phyloP scores from a whole-genome alignment of 1,140 invertebrate species.

The Lepidurus couesii region DNA sequence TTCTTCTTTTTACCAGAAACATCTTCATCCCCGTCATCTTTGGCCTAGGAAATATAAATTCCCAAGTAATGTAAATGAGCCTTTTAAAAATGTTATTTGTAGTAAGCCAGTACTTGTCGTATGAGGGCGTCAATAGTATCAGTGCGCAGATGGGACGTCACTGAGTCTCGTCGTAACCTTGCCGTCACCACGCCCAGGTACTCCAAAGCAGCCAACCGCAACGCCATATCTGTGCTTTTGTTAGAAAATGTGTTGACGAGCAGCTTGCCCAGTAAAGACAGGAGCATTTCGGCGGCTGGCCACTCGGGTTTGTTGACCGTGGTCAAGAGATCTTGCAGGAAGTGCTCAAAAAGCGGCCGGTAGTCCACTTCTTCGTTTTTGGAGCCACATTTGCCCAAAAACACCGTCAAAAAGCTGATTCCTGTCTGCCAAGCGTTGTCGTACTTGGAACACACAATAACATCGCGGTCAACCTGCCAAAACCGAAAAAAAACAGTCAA shows the following conservation, averaged over 20 bases:
- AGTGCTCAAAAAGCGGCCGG: constrained; percentile 94
- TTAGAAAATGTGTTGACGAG: constrained; percentile 92
- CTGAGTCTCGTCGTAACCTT: constrained; percentile 85
- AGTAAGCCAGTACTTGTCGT: constrained; percentile 54
- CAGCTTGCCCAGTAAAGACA: constrained; percentile 88
- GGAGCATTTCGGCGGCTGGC: constrained; percentile 92
- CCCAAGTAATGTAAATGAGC: background rate
- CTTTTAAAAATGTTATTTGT: background rate
- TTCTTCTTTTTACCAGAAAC: constrained; percentile 33
- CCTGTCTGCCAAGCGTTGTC: constrained; percentile 87
- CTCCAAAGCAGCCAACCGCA: constrained; percentile 92
- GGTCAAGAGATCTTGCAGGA: constrained; percentile 93
- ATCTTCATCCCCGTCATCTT: constrained; percentile 15
- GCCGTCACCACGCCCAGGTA: constrained; percentile 96
- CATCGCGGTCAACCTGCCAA: constrained; percentile 67
- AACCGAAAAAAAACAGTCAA: background rate
- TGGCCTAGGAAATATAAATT: background rate
- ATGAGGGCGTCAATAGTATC: constrained; percentile 90
- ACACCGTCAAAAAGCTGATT: constrained; percentile 89
- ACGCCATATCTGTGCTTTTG: constrained; percentile 89
- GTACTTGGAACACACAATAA: constrained; percentile 82
- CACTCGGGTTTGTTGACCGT: constrained; percentile 99
- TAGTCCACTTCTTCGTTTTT: constrained; percentile 96
- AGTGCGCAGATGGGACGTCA: constrained; percentile 79
- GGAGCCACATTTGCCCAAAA: constrained; percentile 90